Base-by-base conservation (phyloP, 2,888 invertebrate species). In the Beris morrisii region DNA sequence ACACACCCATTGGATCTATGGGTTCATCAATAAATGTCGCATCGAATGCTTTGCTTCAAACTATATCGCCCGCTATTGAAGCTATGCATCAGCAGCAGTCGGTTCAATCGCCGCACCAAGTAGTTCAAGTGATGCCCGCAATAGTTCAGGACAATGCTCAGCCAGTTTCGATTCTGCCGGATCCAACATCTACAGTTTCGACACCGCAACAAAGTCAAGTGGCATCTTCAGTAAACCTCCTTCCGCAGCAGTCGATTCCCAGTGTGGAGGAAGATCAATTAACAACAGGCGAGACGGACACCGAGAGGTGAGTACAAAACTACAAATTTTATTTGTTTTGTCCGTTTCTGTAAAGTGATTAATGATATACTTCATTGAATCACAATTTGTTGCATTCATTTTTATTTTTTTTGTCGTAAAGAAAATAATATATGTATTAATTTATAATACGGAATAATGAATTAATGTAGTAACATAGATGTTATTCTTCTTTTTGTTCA, bases 251-350 rank as follows among this genome's bases (percentile, higher is more conserved):
- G 46, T 61, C 61, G 30, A 6, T 45, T 43, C 12, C 38, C n/a
- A 15, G 6, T 13, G 15, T n/a, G 30, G 61, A 57, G 6, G 61
- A 66, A 83, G 81, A 79, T 74, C 70, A 83, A 83, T 71, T 82
- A 83, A 73, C 82, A 83, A 11, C 83, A 22, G 6, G 77, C 73
- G 79, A 80, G 74, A 76, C 79, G 73, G 81, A 81, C 75, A 81
- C 77, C 79, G 81, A 81, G 79, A 81, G 81, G 81, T 81, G 70
- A 77, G 80, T 74, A 15, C 7, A 38, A 38, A 38, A 22, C 22
- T 38, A 9, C 4, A 38, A 7, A 38, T 38, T 22, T 38, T 38
- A 38, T 3, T 38, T 1, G 3, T 38, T 38, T 38, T 1, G 9
- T 38, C 5, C 38, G 1, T 38, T 1, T 38, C 9, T 7, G 38